Percentiles rank a stretch among this genome's conserved stretches.
phyloP scores from a whole-genome alignment of 2,113 vertebrate species.

The Petaurus breviceps region DNA sequence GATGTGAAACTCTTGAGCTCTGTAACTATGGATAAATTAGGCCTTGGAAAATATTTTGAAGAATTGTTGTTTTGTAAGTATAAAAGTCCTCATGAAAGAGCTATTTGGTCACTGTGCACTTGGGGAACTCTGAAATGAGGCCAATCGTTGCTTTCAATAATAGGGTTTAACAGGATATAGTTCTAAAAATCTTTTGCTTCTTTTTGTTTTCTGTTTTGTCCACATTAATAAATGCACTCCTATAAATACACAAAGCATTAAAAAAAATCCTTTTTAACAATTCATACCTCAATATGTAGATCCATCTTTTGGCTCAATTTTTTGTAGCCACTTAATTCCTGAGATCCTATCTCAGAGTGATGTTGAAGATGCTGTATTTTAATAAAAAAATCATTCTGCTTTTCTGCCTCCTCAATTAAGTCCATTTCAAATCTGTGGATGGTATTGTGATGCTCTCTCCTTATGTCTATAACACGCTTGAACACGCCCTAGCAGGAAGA shows the following conservation, averaged over 20 bases:
- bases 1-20: not conserved
- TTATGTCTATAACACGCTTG: constrained; percentile 70
- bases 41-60: not conserved
- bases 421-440: constrained; percentile 73
- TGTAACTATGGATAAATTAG: not conserved
- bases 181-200: too few species aligned
- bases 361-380: constrained; percentile 72
- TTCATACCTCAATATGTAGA: constrained; percentile 67
- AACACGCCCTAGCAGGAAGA: constrained; percentile 79
- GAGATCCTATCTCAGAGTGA: constrained; percentile 1
- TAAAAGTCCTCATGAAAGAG: not conserved
- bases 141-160: not conserved
- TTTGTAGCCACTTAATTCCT: constrained; percentile 59
- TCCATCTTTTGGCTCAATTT: constrained; percentile 63
- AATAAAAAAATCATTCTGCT: constrained; percentile 74
- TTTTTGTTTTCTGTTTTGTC: too few species aligned
- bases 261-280: constrained; percentile 36
- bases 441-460: constrained; percentile 70
- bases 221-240: constrained; percentile 8
- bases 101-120: not conserved
- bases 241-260: constrained; percentile 21
- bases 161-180: not conserved
- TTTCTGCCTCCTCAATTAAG: constrained; percentile 80
- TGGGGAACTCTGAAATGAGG: not conserved
- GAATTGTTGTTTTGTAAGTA: not conserved